Evolutionary conservation across 2,888 invertebrate species (phyloP).

Genomic region (Automeris io): DNA sequence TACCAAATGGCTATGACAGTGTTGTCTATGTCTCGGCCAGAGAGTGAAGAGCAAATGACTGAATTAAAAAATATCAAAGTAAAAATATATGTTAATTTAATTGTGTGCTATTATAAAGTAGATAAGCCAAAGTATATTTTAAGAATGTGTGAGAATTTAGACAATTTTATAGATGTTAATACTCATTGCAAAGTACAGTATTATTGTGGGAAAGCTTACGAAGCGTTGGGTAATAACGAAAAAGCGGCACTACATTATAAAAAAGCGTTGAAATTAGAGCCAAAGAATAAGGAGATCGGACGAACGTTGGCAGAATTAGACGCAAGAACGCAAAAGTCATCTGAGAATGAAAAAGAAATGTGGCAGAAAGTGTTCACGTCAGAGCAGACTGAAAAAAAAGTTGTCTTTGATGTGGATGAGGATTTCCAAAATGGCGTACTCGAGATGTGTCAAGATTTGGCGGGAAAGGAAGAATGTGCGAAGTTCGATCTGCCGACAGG

Average conservation of each 20-base stretch:
- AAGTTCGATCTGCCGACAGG: conserved; percentile 52
- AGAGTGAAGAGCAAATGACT: conserved; percentile 27
- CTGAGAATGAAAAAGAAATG: conserved; percentile 39
- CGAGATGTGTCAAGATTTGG: conserved; percentile 55
- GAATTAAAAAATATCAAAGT: conserved; percentile 44
- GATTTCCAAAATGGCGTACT: conserved; percentile 45
- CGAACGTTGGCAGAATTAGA: conserved; percentile 43
- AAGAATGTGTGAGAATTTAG: conserved; percentile 51
- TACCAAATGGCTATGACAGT: conserved; percentile 54
- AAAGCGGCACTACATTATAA: conserved; percentile 47
- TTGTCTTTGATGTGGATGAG: conserved; percentile 43
- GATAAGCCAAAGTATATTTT: conserved; percentile 52
- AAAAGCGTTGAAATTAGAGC: conserved; percentile 59
- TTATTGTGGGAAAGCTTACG: conserved; percentile 51
- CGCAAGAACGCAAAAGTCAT: conserved; percentile 28
- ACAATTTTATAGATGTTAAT: conserved; percentile 41
- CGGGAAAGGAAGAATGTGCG: conserved; percentile 35
- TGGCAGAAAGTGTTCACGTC: conserved; percentile 52
- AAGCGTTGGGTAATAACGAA: conserved; percentile 44
- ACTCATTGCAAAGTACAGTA: conserved; percentile 55
- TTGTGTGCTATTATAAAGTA: conserved; percentile 55
- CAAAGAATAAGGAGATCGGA: conserved; percentile 60
- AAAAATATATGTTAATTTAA: conserved; percentile 47
- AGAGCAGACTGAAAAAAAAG: conserved; percentile 26
- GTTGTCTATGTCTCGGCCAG: conserved; percentile 36